These are phyloP conservation scores for Dryas iulia DNA, from an alignment of 1,140 invertebrate species.

Conservation along the genomic window DNA sequence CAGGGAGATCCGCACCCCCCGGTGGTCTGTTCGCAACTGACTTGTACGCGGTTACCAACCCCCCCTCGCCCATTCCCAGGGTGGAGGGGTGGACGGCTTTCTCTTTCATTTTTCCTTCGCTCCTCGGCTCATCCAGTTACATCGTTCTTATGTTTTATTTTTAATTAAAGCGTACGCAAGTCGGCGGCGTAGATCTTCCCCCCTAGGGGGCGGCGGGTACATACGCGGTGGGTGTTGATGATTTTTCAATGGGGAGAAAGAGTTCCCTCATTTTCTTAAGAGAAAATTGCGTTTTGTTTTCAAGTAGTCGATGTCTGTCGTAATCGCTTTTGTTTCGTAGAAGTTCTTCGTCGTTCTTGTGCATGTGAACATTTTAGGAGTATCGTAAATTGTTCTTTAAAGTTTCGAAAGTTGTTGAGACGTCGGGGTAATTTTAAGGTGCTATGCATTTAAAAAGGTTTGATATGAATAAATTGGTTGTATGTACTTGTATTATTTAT, in stretches of 20 bases:
- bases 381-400: conserved; percentile 68
- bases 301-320: conserved; percentile 79
- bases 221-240: conserved; percentile 79
- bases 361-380: conserved; percentile 60
- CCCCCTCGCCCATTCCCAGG: conserved; percentile 41
- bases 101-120: conserved; percentile 80
- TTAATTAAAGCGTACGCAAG: conserved; percentile 80
- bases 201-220: conserved; percentile 59
- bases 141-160: conserved; percentile 81
- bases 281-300: conserved; percentile 81
- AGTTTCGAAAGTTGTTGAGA: conserved; percentile 58
- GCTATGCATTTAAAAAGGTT: conserved; percentile 50
- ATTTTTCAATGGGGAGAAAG: conserved; percentile 81
- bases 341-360: conserved; percentile 60
- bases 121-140: conserved; percentile 79
- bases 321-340: conserved; percentile 78
- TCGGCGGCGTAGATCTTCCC: conserved; percentile 73
- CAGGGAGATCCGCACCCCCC: conserved; percentile 65
- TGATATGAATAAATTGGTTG: conserved; percentile 7
- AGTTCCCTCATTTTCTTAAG: conserved; percentile 81
- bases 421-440: conserved; percentile 48
- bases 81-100: conserved; percentile 72
- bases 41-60: conserved; percentile 60
- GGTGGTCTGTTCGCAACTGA: conserved; percentile 66
- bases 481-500: not conserved